Evolutionary conservation across 2,113 vertebrate genomes (phyloP).

Genomic region (Clupea harengus): DNA sequence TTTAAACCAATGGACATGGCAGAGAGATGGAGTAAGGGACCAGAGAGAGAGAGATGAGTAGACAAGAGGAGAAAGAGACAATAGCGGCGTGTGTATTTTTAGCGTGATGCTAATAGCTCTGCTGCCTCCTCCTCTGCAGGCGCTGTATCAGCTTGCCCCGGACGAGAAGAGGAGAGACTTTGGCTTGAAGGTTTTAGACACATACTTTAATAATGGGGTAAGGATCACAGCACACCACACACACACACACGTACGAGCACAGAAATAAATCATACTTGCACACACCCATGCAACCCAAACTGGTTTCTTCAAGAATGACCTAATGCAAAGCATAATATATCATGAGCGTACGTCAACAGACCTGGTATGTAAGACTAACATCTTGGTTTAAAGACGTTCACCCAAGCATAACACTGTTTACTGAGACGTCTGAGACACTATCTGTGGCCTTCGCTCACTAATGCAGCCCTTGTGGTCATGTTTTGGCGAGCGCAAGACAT

Average conservation of each 20-base stretch:
- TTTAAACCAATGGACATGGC: background rate
- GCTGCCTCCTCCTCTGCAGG: constrained; percentile 60
- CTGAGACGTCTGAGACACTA: background rate
- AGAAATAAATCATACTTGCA: background rate
- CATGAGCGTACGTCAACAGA: background rate
- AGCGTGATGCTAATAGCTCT: background rate
- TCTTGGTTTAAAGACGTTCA: background rate
- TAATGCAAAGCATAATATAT: background rate
- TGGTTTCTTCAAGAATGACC: background rate
- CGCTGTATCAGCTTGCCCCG: constrained; percentile 82
- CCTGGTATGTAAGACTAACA: background rate
- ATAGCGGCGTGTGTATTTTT: constrained; percentile 13
- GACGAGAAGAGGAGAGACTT: constrained; percentile 81
- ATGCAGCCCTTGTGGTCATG: background rate
- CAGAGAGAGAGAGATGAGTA: background rate
- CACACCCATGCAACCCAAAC: background rate
- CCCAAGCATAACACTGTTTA: background rate
- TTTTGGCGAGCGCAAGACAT: background rate
- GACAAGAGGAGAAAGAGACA: background rate
- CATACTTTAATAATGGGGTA: constrained; percentile 84
- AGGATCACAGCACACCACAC: constrained; percentile 41
- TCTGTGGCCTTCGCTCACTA: background rate
- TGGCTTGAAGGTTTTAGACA: constrained; percentile 79
- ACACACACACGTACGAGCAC: background rate
- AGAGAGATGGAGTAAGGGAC: background rate